These are phyloP conservation scores for Echinarachnius parma DNA, from an alignment of 53 echinoderm and acorn worm species.

Conservation along the genomic window DNA sequence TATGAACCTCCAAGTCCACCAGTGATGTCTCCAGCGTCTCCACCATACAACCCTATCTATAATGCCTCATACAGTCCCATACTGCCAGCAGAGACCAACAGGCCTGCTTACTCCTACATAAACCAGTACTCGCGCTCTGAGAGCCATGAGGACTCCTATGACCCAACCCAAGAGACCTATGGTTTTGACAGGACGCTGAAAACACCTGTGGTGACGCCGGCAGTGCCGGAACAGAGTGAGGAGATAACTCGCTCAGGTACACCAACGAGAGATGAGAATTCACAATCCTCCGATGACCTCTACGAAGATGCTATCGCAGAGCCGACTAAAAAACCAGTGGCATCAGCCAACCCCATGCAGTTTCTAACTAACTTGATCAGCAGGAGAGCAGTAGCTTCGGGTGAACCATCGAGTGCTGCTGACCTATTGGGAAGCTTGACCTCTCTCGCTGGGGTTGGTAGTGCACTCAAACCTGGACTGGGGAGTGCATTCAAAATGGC, in stretches of 20 bases:
- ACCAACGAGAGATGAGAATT: conserved; percentile 29
- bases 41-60: conserved; percentile 15
- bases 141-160: conserved; percentile 2
- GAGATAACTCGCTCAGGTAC: conserved; percentile 30
- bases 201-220: no score
- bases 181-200: neutral
- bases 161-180: neutral
- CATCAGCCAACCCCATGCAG: conserved; percentile 40
- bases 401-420: neutral
- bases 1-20: conserved; percentile 14
- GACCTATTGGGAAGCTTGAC: conserved; percentile 22
- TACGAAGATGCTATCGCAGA: no score
- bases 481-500: conserved; percentile 4
- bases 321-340: neutral
- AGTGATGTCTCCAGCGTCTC: neutral
- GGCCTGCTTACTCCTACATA: conserved; percentile 1
- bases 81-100: neutral
- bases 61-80: conserved; percentile 1
- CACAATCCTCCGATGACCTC: no score
- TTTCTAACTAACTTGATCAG: conserved; percentile 37
- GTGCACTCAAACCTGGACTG: no score
- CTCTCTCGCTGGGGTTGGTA: conserved; percentile 2
- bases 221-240: neutral
- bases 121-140: neutral
- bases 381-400: neutral